Evolutionary conservation across 1,140 invertebrate species (phyloP), one percentile per base, ranked within the genome.

Genomic region (Drosophila triauraria): DNA sequence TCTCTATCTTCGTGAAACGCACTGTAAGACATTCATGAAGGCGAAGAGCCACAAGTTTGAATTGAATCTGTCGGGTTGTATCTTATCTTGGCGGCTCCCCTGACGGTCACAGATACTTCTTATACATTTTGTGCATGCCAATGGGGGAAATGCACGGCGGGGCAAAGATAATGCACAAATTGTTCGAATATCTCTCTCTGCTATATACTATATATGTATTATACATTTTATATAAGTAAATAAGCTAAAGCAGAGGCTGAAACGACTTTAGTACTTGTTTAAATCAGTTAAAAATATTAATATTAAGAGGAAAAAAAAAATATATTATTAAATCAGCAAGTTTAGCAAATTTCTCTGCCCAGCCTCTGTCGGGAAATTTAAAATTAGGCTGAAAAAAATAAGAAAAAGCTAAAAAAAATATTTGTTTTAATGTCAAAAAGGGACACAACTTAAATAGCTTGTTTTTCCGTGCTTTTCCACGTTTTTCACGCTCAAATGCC

Each of bases 151-250:
- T 70, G 64, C 63, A 38, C 64, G 35, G 48, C 30, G 9, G 10
- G 6, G n/a, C 27, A n/a, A 43, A 72, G 69, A 72, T 71, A 59
- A 71, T 38, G 15, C 57, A 48, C 47, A 53, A 82, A 82, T 78
- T 82, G 43, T 74, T 82, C 43, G 77, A 82, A 82, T 79, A 58
- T 60, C 32, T 54, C 32, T 15, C 0, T 10, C 4, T 13, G 4
- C 20, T 59, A 50, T 44, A 40, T 44, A 64, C 20, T 15, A 13
- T 23, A 12, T 42, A 46, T 27, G 8, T 8, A 54, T 46, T 15
- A 20, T 5, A 44, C 10, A 47, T 20, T 10, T 15, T 4, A 9
- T 15, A n/a, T 23, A 6, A 60, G 23, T 10, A 5, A 27, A 15
- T 13, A 30, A 1, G 2, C 12, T 10, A 12, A 10, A 10, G 8